phyloP scores from a whole-genome alignment of 2,797 vertebrate species.

The Eremophila alpestris region DNA sequence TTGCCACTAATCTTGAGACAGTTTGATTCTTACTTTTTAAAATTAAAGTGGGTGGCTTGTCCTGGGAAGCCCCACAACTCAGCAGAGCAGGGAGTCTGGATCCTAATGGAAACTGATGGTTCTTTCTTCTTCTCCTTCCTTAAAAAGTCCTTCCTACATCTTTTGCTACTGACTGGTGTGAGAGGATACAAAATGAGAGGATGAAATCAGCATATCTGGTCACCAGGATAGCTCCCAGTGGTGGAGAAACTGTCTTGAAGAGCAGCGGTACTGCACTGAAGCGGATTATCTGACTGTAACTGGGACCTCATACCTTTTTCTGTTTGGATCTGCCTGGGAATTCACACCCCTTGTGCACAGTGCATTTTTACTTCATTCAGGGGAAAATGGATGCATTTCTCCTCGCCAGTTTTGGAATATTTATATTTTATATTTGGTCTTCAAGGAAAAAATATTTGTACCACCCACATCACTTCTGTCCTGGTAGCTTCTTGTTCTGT shows the following conservation, averaged over 20 bases:
- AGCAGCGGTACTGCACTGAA: background rate
- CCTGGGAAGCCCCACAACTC: background rate
- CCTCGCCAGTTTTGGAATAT: background rate
- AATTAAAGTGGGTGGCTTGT: background rate
- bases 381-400: background rate
- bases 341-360: background rate
- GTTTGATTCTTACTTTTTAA: background rate
- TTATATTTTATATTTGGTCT: background rate
- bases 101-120: background rate
- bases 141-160: background rate
- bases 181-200: background rate
- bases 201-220: background rate
- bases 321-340: background rate
- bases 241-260: background rate
- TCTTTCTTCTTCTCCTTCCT: background rate
- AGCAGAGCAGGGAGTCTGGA: background rate
- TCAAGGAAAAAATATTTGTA: background rate
- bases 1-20: background rate
- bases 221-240: background rate
- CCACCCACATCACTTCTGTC: background rate
- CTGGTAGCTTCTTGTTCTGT: background rate
- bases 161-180: background rate
- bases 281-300: background rate
- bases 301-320: background rate
- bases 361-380: background rate